These are phyloP conservation scores for Eledone cirrhosa DNA, from an alignment of 2,888 invertebrate genomes.

Conservation along the genomic window DNA sequence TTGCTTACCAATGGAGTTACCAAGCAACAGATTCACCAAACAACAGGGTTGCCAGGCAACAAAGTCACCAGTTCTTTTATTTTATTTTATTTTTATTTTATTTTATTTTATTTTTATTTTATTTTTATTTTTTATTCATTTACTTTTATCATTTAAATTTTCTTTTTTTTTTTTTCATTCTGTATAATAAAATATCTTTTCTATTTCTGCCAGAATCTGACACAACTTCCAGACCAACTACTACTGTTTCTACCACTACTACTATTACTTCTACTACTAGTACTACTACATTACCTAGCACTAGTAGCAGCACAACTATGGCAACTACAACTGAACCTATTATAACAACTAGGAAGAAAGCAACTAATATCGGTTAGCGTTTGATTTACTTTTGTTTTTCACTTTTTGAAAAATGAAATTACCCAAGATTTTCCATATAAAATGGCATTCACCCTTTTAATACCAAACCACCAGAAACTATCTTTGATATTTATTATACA, in stretches of 20 bases:
- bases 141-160: too few relatives aligned
- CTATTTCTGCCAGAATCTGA: neutral
- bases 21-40: neutral
- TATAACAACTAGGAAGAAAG: slow-evolving; percentile 5
- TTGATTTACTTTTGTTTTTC: too few relatives aligned
- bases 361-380: slow-evolving; percentile 11
- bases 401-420: too few relatives aligned
- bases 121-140: too few relatives aligned
- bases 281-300: neutral
- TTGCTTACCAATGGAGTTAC: neutral
- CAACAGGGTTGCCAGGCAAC: neutral
- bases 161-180: too few relatives aligned
- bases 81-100: neutral
- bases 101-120: too few relatives aligned
- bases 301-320: neutral
- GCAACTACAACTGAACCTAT: slow-evolving; percentile 7
- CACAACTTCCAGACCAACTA: slow-evolving; percentile 1
- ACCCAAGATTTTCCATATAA: too few relatives aligned
- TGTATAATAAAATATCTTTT: too few relatives aligned
- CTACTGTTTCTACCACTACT: neutral
- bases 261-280: neutral
- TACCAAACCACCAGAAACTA: too few relatives aligned
- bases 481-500: too few relatives aligned
- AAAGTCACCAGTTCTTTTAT: neutral
- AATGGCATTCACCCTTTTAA: too few relatives aligned